These are phyloP conservation scores for Rhogogaster chlorosoma DNA, from an alignment of 2,888 invertebrate genomes.

Conservation along the genomic window DNA sequence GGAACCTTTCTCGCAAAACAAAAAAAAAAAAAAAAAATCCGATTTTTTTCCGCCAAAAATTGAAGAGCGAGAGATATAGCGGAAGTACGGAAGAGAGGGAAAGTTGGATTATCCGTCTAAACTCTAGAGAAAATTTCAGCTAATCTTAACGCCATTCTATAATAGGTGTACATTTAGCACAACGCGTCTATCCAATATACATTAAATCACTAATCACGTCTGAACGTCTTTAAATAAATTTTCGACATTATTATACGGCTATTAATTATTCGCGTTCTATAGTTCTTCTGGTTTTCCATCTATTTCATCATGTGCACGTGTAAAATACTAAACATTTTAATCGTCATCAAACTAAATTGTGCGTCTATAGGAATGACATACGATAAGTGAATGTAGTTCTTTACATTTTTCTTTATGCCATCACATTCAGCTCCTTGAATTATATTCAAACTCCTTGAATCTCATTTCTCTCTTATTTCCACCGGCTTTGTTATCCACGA, in stretches of 20 bases:
- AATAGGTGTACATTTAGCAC: conserved; percentile 1
- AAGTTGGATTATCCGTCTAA: conserved; percentile 19
- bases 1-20: neutral
- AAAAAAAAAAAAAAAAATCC: too few species aligned
- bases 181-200: neutral
- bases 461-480: neutral
- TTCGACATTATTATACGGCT: conserved; percentile 13
- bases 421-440: neutral
- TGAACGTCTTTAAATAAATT: neutral
- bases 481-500: neutral
- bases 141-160: conserved; percentile 12
- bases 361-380: neutral
- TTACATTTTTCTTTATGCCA: neutral
- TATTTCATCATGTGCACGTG: conserved; percentile 13
- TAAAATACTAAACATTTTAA: conserved; percentile 24
- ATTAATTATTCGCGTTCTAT: conserved; percentile 14
- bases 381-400: neutral
- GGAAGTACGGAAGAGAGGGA: neutral
- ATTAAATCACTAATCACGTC: neutral
- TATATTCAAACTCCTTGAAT: neutral
- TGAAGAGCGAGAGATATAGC: neutral
- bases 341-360: neutral
- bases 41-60: neutral
- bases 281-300: neutral
- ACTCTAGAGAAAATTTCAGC: neutral